Conservation (phyloP, 1,140 invertebrate species). For the Sarcophaga peregrina region DNA sequence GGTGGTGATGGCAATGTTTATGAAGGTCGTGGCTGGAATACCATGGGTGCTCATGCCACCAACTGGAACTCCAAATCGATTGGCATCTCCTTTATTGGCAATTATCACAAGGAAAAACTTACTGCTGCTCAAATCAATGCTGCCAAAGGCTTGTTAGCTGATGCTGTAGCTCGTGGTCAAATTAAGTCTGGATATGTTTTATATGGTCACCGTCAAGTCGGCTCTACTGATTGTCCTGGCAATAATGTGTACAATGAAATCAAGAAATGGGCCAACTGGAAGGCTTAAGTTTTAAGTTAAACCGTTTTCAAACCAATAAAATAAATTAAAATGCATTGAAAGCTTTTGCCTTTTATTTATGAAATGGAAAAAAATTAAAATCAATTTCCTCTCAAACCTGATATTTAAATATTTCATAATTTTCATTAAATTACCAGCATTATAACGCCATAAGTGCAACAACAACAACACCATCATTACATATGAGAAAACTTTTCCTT, state of each 20-base stretch:
- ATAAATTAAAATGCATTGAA: background rate
- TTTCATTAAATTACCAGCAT: background rate
- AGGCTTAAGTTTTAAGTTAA: constrained; percentile 49
- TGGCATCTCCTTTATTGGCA: constrained; percentile 75
- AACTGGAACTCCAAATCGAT: constrained; percentile 76
- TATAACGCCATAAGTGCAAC: background rate
- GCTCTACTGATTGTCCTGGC: constrained; percentile 78
- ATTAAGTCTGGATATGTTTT: constrained; percentile 74
- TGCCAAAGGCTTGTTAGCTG: constrained; percentile 71
- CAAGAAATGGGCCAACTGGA: constrained; percentile 73
- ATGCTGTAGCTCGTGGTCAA: constrained; percentile 71
- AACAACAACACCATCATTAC: background rate
- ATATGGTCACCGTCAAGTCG: constrained; percentile 76
- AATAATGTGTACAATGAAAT: constrained; percentile 73
- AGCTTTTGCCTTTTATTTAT: background rate
- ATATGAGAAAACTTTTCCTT: too few species aligned
- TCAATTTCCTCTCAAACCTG: too few species aligned
- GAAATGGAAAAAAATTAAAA: too few species aligned
- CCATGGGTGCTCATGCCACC: constrained; percentile 74
- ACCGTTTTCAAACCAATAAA: background rate
- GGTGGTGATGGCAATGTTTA: constrained; percentile 71
- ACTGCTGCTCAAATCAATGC: constrained; percentile 64
- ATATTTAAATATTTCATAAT: too few species aligned
- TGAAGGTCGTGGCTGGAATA: constrained; percentile 79
- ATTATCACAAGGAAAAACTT: constrained; percentile 65